phyloP scores from a whole-genome alignment of 2,113 vertebrate genomes.

The Dicaeum eximium region DNA sequence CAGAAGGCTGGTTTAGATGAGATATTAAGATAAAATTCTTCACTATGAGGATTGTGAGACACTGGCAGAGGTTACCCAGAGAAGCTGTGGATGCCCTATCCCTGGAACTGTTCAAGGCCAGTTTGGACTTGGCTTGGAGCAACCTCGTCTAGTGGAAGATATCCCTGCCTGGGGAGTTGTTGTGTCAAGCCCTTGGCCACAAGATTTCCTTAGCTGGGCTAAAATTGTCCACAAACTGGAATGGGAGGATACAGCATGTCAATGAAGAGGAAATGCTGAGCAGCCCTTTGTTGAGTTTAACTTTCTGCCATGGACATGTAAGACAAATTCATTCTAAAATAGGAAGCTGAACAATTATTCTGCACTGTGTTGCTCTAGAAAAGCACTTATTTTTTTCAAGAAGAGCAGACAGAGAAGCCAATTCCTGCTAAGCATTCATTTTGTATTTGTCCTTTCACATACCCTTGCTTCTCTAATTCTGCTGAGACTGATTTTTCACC shows the following conservation, averaged over 20 bases:
- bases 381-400: background rate
- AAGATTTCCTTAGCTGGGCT: background rate
- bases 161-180: background rate
- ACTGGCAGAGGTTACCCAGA: background rate
- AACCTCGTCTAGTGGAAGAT: background rate
- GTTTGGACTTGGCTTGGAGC: background rate
- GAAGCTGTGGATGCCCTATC: background rate
- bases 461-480: conserved; percentile 6
- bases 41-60: background rate
- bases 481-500: background rate
- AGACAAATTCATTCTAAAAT: background rate
- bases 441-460: background rate
- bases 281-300: background rate
- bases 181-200: background rate
- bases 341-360: background rate
- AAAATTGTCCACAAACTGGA: background rate
- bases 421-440: background rate
- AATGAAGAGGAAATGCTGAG: background rate
- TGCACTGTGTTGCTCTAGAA: background rate
- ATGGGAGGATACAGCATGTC: fast-evolving
- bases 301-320: background rate
- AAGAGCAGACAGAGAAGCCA: background rate
- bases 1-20: background rate
- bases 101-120: background rate
- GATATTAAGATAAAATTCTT: background rate